Base-by-base conservation (phyloP, 1,140 invertebrate genomes). In the Aporrectodea caliginosa region DNA sequence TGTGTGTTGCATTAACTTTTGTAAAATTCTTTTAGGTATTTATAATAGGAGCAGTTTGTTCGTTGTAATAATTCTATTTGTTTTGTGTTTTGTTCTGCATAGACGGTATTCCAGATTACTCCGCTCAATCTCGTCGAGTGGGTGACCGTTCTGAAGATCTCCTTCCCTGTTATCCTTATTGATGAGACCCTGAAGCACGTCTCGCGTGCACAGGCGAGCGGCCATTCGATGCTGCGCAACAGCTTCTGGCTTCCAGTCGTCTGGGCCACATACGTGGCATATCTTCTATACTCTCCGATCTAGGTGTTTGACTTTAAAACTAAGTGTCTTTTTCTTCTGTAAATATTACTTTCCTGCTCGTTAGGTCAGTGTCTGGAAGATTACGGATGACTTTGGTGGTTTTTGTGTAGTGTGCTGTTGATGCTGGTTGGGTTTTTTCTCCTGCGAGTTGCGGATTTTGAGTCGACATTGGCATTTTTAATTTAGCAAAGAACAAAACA, bases 101-200 rank as follows among this genome's bases (percentile, higher is more conserved):
- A 97, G 95, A 93, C 93, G 86, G 95, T 99, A 89, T 99, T 99
- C 94, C 95, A 98, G 93, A 95, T 98, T 83, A 96, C 94, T 85
- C 96, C 96, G 74, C 91, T 98, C 87, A 93, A 92, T 82, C 80
- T 90, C 75, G 94, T 94, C 82, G 96, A 98, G 91, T 98, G 97
- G 97, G 80, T 98, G 81, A 96, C 95, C 82, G 97, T 98, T 85
- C 93, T 98, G 93, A 98, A 98, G 91, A 98, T 98, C 90, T 98
- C 96, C 83, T 92, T 98, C 90, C 97, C 97, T 85, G 97, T 98
- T 87, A 92, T 98, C 88, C 91, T 98, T 88, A 92, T 99, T 83
- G 97, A 99, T 90, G 97, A 98, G 92, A 93, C 94, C 85, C 92
- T 98, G 88, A 98, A 98, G 90, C 98, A 97, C 90, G 90, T 95